Base-by-base conservation (phyloP, 2,888 invertebrate genomes). In the Lycocerus yunnanus region DNA sequence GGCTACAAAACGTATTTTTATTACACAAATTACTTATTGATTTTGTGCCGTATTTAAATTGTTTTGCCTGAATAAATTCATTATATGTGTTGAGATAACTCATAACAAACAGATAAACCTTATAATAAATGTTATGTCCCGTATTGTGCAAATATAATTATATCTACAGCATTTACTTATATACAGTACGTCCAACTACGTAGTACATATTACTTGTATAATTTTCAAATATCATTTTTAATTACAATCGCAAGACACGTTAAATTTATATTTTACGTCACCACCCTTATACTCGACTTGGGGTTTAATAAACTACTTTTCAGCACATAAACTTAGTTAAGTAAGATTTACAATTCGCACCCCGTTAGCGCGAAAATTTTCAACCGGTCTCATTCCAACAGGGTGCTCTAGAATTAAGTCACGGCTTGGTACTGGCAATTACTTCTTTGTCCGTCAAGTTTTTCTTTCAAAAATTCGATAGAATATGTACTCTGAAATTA, bases 21-120 rank as follows among this genome's bases (percentile, higher is more conserved):
- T 81, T 82, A 77, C 78, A 69, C 77, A 78, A 81, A 82, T 82
- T 80, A 76, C 75, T 79, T 82, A 81, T 82, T 81, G 81, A 80
- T 82, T 82, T 80, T 78, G 67, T 69, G 72, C 73, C 68, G 61
- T 77, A 78, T 79, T 79, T 77, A 79, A 80, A 77, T 78, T 75
- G 73, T 78, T 79, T 66, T 75, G 77, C 79, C 75, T 71, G 70
- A 75, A 74, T 71, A 75, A 74, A 77, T 77, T 77, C 74, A 77
- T 77, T 77, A 77, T 67, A 71, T 74, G 72, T 69, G 69, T 74
- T 72, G 70, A 75, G 77, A 77, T 77, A 77, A 76, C 73, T 68
- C 68, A 63, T 65, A 68, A 77, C 77, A 77, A 77, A 77, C 77
- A 77, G 77, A 77, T 77, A 77, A 77, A 72, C 43, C 67, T 68